phyloP scores from a whole-genome alignment of 2,797 vertebrate species.

The Zenarchopterus dispar region DNA sequence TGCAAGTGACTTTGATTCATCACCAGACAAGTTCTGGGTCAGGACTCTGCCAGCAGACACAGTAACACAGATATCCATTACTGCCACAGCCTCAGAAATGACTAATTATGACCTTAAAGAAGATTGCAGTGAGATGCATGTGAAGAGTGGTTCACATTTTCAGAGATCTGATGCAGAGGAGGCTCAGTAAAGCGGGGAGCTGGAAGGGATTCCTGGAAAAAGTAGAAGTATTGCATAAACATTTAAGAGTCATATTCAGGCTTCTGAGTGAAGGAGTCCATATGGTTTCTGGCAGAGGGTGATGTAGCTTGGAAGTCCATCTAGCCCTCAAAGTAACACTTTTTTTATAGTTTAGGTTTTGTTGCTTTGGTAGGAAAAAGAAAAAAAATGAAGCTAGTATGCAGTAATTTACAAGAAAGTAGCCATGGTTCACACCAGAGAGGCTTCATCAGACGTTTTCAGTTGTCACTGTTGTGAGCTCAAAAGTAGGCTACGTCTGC shows the following conservation, averaged over 20 bases:
- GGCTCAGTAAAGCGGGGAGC: conserved; percentile 4
- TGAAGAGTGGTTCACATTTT: conserved; percentile 45
- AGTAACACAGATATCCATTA: conserved; percentile 31
- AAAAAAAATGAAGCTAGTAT: too few species aligned
- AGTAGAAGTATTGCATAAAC: conserved; percentile 31
- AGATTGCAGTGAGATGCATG: conserved; percentile 17
- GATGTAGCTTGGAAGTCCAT: too few species aligned
- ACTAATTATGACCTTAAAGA: conserved; percentile 47
- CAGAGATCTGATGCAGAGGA: conserved; percentile 34
- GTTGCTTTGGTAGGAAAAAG: too few species aligned
- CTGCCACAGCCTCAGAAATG: conserved; percentile 22
- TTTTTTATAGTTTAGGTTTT: too few species aligned
- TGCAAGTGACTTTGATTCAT: conserved; percentile 38
- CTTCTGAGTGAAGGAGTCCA: conserved; percentile 38
- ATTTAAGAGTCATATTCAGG: conserved; percentile 53
- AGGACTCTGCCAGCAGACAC: conserved; percentile 26
- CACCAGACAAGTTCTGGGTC: conserved; percentile 38
- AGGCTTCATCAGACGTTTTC: too few species aligned
- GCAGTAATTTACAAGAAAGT: too few species aligned
- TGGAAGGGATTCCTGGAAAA: conserved; percentile 46
- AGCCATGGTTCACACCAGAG: too few species aligned
- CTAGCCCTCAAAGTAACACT: too few species aligned
- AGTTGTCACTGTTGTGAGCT: too few species aligned
- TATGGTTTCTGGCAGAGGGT: conserved; percentile 36
- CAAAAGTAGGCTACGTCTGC: background rate